Conservation (phyloP, 1,140 invertebrate genomes). For the Magallana gigas region DNA sequence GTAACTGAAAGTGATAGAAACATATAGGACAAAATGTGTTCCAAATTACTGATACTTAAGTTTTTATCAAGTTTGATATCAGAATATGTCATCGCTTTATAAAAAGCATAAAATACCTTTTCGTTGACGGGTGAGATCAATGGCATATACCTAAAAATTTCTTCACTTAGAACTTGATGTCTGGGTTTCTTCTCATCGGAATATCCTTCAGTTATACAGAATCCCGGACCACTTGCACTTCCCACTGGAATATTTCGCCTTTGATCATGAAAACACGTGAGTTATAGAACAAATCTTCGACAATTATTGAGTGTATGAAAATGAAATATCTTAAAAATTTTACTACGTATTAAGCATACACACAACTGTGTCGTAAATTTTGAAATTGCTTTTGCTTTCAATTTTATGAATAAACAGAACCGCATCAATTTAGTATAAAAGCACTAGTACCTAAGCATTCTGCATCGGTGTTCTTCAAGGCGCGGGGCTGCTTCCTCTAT, state of each 20-base stretch:
- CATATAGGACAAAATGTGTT: too few species aligned
- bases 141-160: too few species aligned
- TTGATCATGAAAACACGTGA: too few species aligned
- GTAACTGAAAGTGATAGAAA: too few species aligned
- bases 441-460: constrained; percentile 85
- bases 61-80: too few species aligned
- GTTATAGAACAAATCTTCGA: not conserved
- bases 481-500: constrained; percentile 80
- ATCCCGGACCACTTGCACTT: not conserved
- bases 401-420: not conserved
- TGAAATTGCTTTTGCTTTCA: not conserved
- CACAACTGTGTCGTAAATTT: not conserved
- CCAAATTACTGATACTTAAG: too few species aligned
- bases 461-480: constrained; percentile 91
- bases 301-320: not conserved
- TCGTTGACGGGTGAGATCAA: too few species aligned
- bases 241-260: not conserved
- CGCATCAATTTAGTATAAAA: too few species aligned
- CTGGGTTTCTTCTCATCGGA: too few species aligned
- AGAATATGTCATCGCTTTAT: too few species aligned
- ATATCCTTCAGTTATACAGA: not conserved
- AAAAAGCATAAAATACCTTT: too few species aligned
- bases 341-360: not conserved
- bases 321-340: not conserved
- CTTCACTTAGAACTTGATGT: too few species aligned